A percentile compares a stretch with the other conserved stretches of the same genome.
Evolutionary conservation across 2,888 invertebrate species (phyloP).

Genomic region (Caradrina kadenii): DNA sequence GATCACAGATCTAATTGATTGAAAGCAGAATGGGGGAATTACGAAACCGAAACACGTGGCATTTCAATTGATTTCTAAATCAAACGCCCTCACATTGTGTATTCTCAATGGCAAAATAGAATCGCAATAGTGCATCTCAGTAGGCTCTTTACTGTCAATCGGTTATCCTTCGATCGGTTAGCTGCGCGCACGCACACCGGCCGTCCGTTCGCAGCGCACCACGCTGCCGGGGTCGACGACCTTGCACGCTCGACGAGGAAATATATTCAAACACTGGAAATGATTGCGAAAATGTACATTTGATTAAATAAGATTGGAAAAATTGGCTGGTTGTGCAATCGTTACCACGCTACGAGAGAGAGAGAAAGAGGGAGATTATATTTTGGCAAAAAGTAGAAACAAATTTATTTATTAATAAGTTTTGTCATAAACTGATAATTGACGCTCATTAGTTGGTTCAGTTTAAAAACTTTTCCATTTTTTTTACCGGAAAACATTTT

Average conservation of each 20-base stretch:
- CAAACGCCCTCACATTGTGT: constrained; percentile 50
- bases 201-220: constrained; percentile 66
- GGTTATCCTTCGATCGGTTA: constrained; percentile 82
- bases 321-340: constrained; percentile 8
- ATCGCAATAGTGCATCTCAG: constrained; percentile 67
- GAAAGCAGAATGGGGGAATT: constrained; percentile 39
- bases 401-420: constrained; percentile 11
- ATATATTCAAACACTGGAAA: constrained; percentile 71
- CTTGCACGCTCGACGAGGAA: constrained; percentile 69
- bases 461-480: constrained; percentile 5
- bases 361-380: neutral
- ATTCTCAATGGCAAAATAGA: constrained; percentile 62
- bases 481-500: constrained; percentile 10
- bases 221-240: constrained; percentile 83
- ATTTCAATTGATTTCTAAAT: constrained; percentile 59
- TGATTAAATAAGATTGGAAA: constrained; percentile 8
- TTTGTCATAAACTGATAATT: constrained; percentile 13
- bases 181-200: constrained; percentile 80
- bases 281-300: constrained; percentile 59
- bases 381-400: constrained; percentile 1
- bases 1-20: constrained; percentile 50
- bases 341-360: neutral
- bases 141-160: constrained; percentile 74
- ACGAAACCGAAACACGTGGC: constrained; percentile 44
- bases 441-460: constrained; percentile 12